These are phyloP conservation scores for Epsilonema sp. DNA, from an alignment of 2,888 invertebrate genomes.

Conservation along the genomic window DNA sequence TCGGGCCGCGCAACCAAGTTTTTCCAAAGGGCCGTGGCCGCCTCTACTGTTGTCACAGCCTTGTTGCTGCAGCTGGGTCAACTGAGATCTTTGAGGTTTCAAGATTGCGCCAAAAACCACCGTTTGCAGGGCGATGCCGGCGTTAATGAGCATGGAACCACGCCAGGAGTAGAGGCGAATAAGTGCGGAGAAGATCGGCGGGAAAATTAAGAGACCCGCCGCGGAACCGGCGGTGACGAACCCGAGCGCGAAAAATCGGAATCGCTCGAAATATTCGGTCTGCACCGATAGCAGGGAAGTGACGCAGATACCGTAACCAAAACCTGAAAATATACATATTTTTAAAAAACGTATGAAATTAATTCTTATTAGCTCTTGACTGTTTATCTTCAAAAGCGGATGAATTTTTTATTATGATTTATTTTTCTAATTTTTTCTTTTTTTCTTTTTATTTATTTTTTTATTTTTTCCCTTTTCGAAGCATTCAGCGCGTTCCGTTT, in stretches of 20 bases:
- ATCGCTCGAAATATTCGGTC: slow-evolving; percentile 11
- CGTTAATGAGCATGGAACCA: slow-evolving; percentile 27
- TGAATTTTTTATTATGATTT: too few species aligned
- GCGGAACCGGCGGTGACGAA: slow-evolving; percentile 30
- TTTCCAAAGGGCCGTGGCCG: too few species aligned
- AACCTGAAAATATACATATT: neutral
- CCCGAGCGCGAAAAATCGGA: slow-evolving; percentile 30
- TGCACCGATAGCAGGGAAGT: neutral
- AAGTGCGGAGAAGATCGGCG: slow-evolving; percentile 22
- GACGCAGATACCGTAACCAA: neutral
- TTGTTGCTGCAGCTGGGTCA: too few species aligned
- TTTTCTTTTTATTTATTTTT: neutral
- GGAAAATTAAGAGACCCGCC: slow-evolving; percentile 30
- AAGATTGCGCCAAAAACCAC: neutral
- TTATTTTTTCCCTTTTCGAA: neutral
- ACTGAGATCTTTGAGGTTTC: neutral
- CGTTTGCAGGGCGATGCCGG: slow-evolving; percentile 1
- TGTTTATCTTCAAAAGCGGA: too few species aligned
- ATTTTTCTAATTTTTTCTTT: neutral
- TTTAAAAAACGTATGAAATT: too few species aligned
- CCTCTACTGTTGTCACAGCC: too few species aligned
- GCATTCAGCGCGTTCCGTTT: too few species aligned
- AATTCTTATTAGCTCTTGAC: too few species aligned
- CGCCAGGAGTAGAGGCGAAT: slow-evolving; percentile 28
- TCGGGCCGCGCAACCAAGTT: too few species aligned